Evolutionary conservation across 2,113 vertebrate species (phyloP).

Genomic region (Hyperopisus bebe): DNA sequence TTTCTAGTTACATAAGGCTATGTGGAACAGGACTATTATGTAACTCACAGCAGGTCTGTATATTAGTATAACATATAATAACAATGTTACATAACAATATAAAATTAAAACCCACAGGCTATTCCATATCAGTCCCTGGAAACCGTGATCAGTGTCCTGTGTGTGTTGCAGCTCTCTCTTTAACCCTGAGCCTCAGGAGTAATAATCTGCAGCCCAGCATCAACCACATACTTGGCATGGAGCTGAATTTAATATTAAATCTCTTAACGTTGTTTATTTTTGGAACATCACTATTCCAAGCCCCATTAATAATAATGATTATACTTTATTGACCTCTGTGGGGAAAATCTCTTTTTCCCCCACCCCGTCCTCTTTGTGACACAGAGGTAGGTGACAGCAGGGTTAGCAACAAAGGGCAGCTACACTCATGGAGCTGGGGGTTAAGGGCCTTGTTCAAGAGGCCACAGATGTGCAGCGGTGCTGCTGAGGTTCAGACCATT

Average conservation of each 20-base stretch:
- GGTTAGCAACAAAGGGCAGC: neutral
- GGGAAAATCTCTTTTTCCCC: neutral
- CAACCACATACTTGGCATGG: neutral
- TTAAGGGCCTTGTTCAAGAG: neutral
- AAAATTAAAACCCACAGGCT: neutral
- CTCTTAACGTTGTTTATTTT: neutral
- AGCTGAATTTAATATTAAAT: neutral
- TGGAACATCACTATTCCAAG: neutral
- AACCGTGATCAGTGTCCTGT: neutral
- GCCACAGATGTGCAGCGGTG: neutral
- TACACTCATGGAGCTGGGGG: neutral
- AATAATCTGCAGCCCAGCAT: neutral
- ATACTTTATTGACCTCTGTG: neutral
- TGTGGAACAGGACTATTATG: neutral
- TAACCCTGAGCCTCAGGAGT: neutral
- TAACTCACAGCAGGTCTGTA: neutral
- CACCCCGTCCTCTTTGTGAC: neutral
- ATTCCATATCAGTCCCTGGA: neutral
- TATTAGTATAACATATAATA: neutral
- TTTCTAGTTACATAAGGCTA: neutral
- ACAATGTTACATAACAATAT: neutral
- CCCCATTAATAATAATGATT: neutral
- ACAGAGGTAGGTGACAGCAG: neutral
- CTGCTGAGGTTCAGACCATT: neutral
- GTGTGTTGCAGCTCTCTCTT: neutral